phyloP scores from a whole-genome alignment of 2,797 vertebrate species.

The Pagetopsis macropterus region DNA sequence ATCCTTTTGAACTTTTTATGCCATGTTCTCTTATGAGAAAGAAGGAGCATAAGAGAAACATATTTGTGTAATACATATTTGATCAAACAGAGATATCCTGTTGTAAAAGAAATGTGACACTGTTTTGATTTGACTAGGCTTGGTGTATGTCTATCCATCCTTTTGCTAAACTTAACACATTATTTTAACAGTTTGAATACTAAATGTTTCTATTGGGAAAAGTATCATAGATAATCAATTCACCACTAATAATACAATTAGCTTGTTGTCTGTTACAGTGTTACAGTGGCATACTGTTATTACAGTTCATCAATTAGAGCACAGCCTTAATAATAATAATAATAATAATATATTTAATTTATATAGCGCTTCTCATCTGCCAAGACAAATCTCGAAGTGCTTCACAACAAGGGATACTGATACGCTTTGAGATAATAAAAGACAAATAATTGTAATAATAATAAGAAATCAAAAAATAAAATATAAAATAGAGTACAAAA shows the following conservation, averaged over 20 bases:
- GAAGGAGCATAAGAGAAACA: too few species aligned
- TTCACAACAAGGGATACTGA: too few species aligned
- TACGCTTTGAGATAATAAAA: too few species aligned
- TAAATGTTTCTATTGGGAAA: background rate
- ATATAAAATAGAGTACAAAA: too few species aligned
- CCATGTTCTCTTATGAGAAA: slow-evolving; percentile 20
- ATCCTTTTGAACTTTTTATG: background rate
- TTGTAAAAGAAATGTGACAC: slow-evolving; percentile 9
- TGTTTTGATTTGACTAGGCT: background rate
- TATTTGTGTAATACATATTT: slow-evolving; percentile 12
- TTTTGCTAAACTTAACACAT: slow-evolving; percentile 7
- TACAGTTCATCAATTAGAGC: slow-evolving; percentile 1
- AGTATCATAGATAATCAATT: background rate
- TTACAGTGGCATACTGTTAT: background rate
- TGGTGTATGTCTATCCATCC: background rate
- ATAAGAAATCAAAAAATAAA: too few species aligned
- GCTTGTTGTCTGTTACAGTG: slow-evolving; percentile 1
- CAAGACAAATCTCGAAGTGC: too few species aligned
- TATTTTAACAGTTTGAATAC: background rate
- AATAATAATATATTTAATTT: too few species aligned
- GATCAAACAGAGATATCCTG: slow-evolving; percentile 24
- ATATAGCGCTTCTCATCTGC: too few species aligned
- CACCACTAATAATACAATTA: background rate
- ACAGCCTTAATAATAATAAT: too few species aligned
- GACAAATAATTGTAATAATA: too few species aligned